Evolutionary conservation across 2,113 vertebrate species (phyloP), one percentile per base, ranked within the genome.

Genomic region (Sinocyclocheilus anshuiensis): DNA sequence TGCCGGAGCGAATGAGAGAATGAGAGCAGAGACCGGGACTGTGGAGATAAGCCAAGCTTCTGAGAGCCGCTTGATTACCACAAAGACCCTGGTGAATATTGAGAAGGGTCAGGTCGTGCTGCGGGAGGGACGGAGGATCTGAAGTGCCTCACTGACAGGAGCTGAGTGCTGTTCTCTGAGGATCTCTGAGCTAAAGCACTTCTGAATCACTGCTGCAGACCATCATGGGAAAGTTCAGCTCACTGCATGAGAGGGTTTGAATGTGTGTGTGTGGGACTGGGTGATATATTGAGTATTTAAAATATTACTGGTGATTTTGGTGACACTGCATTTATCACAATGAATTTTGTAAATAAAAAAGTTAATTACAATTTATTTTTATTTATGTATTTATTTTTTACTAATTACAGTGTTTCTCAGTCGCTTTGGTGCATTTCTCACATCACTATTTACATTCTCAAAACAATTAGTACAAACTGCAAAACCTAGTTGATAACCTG

Each of bases 1-100:
- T 26, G 61, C 24, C 33, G 67, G 55, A 53, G 74, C 65, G 79
- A 81, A 59, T 11, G 55, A 63, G 67, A 81, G 81, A 88, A 24
- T 26, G 76, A 77, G 57, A 71, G 29, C 77, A 42, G 29, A 77
- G 29, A 76, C 24, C 63, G 59, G 79, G 76, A 80, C 42, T 76
- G 33, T 83, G 71, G 22, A 42, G 57, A 78, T 22, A 69, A 72
- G 59, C 36, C 45, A 9, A 81, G n/a, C 39, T 61, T 65, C 59
- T 48, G 48, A 86, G 83, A 88, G 77, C 22, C 22, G 39, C n/a
- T 11, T 48, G 59, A 65, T 63, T 81, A 45, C 4, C 61, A 74
- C 83, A 42, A 86, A 75, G 71, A 57, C 75, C 20, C 75, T 33
- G 3, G 36, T 80, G 77, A 80, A 63, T 80, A 39, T 42, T 45